Evolutionary conservation across 2,797 vertebrate species (phyloP).

Genomic region (Bovichtus variegatus): DNA sequence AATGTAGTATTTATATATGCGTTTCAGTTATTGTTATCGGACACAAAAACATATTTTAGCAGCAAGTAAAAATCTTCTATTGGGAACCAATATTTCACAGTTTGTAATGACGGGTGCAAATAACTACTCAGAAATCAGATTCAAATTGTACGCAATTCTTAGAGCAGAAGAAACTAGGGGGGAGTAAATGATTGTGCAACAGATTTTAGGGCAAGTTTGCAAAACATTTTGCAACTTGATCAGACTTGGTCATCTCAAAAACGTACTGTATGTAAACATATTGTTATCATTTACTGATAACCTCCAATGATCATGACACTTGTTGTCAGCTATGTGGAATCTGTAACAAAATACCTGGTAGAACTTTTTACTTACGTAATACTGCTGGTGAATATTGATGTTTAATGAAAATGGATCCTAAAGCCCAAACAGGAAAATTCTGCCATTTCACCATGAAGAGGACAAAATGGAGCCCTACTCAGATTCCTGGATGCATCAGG

Average conservation of each 20-base stretch:
- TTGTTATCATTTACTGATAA: constrained; percentile 44
- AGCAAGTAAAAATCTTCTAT: constrained; percentile 79
- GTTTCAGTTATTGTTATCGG: constrained; percentile 58
- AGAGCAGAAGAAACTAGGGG: constrained; percentile 41
- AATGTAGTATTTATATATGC: constrained; percentile 58
- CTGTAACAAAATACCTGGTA: constrained; percentile 73
- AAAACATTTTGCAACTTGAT: constrained; percentile 44
- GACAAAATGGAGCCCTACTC: constrained; percentile 64
- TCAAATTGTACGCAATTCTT: constrained; percentile 31
- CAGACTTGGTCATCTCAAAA: constrained; percentile 48
- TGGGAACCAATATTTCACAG: constrained; percentile 83
- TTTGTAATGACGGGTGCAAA: constrained; percentile 80
- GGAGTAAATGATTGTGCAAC: constrained; percentile 65
- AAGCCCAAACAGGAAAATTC: constrained; percentile 44
- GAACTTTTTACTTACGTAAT: constrained; percentile 62
- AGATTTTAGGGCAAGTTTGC: constrained; percentile 47
- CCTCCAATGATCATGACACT: constrained; percentile 28
- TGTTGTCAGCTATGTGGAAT: constrained; percentile 35
- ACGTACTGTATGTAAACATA: constrained; percentile 70
- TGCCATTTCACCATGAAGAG: constrained; percentile 46
- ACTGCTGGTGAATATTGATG: constrained; percentile 79
- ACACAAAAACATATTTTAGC: constrained; percentile 80
- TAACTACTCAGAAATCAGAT: constrained; percentile 62
- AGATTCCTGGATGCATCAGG: constrained; percentile 60
- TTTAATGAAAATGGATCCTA: constrained; percentile 52